Evolutionary conservation across 2,113 vertebrate genomes (phyloP), one percentile per base, ranked within the genome.

Genomic region (Rattus rattus): DNA sequence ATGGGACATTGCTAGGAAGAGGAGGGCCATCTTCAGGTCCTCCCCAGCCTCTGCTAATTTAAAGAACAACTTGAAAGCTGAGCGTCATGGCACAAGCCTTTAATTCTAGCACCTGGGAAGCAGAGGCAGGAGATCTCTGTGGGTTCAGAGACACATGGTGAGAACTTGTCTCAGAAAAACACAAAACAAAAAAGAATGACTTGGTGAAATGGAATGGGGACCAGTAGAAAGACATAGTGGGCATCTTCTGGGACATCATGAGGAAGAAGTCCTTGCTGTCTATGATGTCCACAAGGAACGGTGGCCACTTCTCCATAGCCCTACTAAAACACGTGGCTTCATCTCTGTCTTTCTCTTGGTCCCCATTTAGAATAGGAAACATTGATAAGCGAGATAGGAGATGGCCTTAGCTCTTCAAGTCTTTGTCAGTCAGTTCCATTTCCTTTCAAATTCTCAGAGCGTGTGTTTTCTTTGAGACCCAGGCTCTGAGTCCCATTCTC

Each of bases 301-400:
- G 12, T 10, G 24, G 36, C n/a, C 12, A 4, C 36, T 8, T 30
- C 30, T 19, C 4, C 10, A 1, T 0, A 2, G 73, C 26, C 73
- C 75, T 14, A 24, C 11, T 12, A 63, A 36, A 73, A 20, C 10
- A 3, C 0, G 0, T 30, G 39, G 14, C 43, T 49, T n/a, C 49
- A 2, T 61, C 7, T 16, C 0, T 1, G 0, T 22, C 0, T 75
- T 59, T 47, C 0, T 2, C 14, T 17, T 13, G 43, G 43, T 20
- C 36, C 2, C 4, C 63, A 0, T 63, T 80, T 36, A 24, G 92
- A 73, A 88, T 70, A 81, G 56, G 33, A 3, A 70, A 22, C 2
- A 14, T 61, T 26, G 0, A 5, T 67, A 10, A 0, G 4, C 76
- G 28, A 28, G 11, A 22, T 13, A 24, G 49, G 81, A 81, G 13